Evolutionary conservation across 2,888 invertebrate species (phyloP), one percentile per base, ranked within the genome.

Genomic region (Epirrita christyi): DNA sequence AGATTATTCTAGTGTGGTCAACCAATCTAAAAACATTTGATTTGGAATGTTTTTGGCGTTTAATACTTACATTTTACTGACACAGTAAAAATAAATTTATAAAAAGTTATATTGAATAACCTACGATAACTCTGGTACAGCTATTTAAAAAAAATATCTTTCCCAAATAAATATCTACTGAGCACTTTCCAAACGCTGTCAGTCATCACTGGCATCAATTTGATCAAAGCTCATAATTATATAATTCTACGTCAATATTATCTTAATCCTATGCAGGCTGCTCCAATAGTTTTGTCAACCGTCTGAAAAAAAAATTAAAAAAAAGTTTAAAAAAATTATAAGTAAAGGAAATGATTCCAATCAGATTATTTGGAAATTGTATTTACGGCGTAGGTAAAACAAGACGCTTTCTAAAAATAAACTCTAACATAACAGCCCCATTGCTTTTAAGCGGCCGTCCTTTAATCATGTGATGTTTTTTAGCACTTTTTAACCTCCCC

Each of bases 221-320:
- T 63, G 41, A 44, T 48, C 54, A 46, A 46, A 48, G 51, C 43
- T 57, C 57, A 34, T 46, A 42, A 40, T 21, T 41, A 5, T 42
- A 37, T 15, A 28, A 15, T 47, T 34, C 45, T 43, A 48, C 45
- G 32, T 14, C 21, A 56, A 46, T 52, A 57, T 55, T 63, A 71
- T 66, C 76, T 81, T 64, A 38, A 11, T 29, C 13, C 37, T 49
- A 43, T n/a, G 79, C 78, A 1, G 78, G 72, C 34, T 70, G 52
- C 47, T 84, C 81, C 11, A 74, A 78, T 34, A 86, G 60, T 58
- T 73, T 83, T 56, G 60, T 63, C 54, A 87, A 64, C 64, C 79
- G 79, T 63, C 86, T 86, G 83, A 55, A 85, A 83, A 40, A 69
- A 71, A 67, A 44, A 43, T 34, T 38, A 13, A 53, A 54, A 51